Conservation (phyloP, 2,888 invertebrate species). For the Keiferia lycopersicella region DNA sequence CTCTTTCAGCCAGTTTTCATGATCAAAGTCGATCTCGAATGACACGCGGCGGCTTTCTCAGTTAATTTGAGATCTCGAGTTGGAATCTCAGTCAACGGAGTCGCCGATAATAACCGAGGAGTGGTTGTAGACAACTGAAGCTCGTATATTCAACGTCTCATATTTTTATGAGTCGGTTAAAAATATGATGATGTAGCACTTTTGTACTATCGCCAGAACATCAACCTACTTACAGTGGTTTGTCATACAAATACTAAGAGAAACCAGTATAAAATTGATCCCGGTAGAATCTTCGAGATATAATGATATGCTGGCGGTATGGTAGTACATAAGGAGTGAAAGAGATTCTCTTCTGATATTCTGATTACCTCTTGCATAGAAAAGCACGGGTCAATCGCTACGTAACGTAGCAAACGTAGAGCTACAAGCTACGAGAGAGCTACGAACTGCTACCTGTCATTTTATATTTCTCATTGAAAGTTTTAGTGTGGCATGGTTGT, state of each 20-base stretch:
- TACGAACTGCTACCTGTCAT: neutral
- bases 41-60: neutral
- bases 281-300: too few species aligned
- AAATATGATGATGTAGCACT: neutral
- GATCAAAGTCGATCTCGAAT: constrained; percentile 1
- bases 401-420: neutral
- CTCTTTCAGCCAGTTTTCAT: constrained; percentile 1
- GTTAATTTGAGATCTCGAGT: constrained; percentile 3
- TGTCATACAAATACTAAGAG: too few species aligned
- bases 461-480: neutral
- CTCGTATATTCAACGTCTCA: neutral
- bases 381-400: neutral
- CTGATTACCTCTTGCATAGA: too few species aligned
- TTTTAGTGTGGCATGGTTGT: too few species aligned
- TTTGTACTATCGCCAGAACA: too few species aligned
- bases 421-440: constrained; percentile 2
- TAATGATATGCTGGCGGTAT: too few species aligned
- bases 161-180: neutral
- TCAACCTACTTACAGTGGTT: too few species aligned
- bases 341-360: too few species aligned
- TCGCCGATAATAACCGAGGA: constrained; percentile 2
- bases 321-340: too few species aligned
- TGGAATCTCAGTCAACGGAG: neutral
- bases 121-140: neutral
- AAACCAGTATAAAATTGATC: too few species aligned